Base-by-base conservation (phyloP, 2,888 invertebrate genomes). In the Ernsta delagoae region DNA sequence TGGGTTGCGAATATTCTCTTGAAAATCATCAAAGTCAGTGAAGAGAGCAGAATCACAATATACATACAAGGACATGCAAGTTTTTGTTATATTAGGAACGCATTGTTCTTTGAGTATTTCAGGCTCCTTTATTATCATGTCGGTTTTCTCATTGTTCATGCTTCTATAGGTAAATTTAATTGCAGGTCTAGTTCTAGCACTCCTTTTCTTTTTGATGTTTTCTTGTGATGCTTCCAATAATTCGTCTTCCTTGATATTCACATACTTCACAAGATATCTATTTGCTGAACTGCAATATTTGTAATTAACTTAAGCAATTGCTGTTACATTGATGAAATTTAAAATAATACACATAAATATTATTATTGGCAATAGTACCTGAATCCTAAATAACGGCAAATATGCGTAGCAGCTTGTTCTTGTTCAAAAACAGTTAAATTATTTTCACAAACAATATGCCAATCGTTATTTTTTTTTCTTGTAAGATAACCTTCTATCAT, bases 311-410 rank as follows among this genome's bases (percentile, higher is more conserved):
- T 24, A 24, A 24, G 3, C 24, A 24, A 24, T 24, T 24, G 3
- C 24, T 24, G 24, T 24, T 24, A 24, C 3, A 24, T 1, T 24
- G 24, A 24, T 1, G 24, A 24, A 24, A 1, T 24, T 24, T 24
- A 24, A 24, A 24, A 24, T 24, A 3, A 24, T 24, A 24, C 3
- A 24, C 24, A 24, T 24, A 12, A n/a, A n/a, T n/a, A n/a, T 24
- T 9, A 11, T 43, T 43, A 43, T 8, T 48, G 5, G n/a, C n/a
- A 8, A 50, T 3, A 74, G 75, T 82, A 95, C 95, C 94, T 94
- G 76, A 96, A 97, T 66, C 97, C 97, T 65, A 97, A 90, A 75
- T 96, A 94, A 7, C 84, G 90, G 78, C 97, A 97, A 59, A 96
- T 93, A 70, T 95, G 93, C 34, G 84, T 83, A 0, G 95, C 95